phyloP scores from a whole-genome alignment of 2,113 vertebrate genomes.

The Tachysurus fulvidraco region DNA sequence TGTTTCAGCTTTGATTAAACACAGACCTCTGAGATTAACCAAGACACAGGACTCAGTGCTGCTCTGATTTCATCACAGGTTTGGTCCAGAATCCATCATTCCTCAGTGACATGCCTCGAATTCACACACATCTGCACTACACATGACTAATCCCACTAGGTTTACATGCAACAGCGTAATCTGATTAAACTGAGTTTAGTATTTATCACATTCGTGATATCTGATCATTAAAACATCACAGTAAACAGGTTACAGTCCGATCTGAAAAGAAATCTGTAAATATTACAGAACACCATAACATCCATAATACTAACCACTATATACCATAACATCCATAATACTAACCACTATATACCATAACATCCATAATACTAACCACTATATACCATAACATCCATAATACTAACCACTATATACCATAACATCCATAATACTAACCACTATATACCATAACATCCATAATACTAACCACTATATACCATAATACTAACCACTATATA shows the following conservation, averaged over 20 bases:
- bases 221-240: background rate
- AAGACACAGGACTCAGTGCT: background rate
- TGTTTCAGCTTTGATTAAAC: conserved; percentile 60
- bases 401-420: no score
- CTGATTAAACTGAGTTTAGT: background rate
- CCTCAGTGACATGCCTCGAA: background rate
- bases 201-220: background rate
- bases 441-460: no score
- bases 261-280: no score
- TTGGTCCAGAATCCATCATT: background rate
- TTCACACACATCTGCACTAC: background rate
- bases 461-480: no score
- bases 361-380: no score
- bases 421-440: no score
- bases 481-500: no score
- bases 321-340: no score
- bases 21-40: conserved; percentile 57
- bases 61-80: background rate
- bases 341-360: no score
- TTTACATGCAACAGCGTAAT: background rate
- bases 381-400: no score
- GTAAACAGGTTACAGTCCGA: no score
- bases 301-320: no score
- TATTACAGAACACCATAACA: background rate
- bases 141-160: background rate